Percentiles rank a stretch among this genome's conserved stretches.
These are phyloP conservation scores for Porites australiensis DNA, from an alignment of 64 coral and sea anemone genomes.

Conservation along the genomic window DNA sequence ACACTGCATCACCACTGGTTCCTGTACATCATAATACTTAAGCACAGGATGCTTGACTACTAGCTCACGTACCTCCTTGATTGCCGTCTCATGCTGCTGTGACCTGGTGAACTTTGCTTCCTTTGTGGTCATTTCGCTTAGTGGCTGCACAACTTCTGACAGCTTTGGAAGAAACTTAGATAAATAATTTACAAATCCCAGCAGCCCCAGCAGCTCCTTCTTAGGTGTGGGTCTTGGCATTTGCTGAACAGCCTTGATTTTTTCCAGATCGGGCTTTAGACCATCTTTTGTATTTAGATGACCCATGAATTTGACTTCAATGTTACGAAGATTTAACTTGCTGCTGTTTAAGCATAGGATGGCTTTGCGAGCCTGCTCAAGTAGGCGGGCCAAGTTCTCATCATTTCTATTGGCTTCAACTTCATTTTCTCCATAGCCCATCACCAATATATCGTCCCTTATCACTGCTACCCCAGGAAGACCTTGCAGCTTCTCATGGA, in stretches of 20 bases:
- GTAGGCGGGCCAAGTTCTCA: conserved; percentile 4
- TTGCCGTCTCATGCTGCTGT: conserved; percentile 15
- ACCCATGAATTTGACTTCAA: conserved; percentile 46
- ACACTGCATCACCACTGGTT: conserved; percentile 28
- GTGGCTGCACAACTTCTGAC: not conserved
- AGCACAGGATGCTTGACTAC: conserved; percentile 41
- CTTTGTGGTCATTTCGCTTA: conserved; percentile 30
- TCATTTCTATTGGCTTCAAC: not conserved
- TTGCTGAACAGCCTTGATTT: conserved; percentile 7
- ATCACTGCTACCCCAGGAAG: too few relatives aligned
- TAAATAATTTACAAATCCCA: conserved; percentile 56
- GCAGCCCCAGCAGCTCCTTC: conserved; percentile 3
- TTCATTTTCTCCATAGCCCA: too few relatives aligned
- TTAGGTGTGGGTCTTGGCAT: conserved; percentile 25
- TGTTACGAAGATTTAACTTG: conserved; percentile 15
- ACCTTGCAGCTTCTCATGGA: not conserved
- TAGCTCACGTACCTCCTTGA: conserved; percentile 28
- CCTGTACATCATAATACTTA: conserved; percentile 30
- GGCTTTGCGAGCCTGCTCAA: conserved; percentile 13
- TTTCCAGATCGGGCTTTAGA: conserved; percentile 34
- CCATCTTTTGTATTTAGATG: conserved; percentile 29
- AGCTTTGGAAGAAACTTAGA: not conserved
- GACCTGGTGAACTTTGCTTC: conserved; percentile 31
- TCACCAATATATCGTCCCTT: too few relatives aligned
- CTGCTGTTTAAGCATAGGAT: conserved; percentile 23